phyloP scores from a whole-genome alignment of 2,113 vertebrate genomes.

The Motacilla alba region DNA sequence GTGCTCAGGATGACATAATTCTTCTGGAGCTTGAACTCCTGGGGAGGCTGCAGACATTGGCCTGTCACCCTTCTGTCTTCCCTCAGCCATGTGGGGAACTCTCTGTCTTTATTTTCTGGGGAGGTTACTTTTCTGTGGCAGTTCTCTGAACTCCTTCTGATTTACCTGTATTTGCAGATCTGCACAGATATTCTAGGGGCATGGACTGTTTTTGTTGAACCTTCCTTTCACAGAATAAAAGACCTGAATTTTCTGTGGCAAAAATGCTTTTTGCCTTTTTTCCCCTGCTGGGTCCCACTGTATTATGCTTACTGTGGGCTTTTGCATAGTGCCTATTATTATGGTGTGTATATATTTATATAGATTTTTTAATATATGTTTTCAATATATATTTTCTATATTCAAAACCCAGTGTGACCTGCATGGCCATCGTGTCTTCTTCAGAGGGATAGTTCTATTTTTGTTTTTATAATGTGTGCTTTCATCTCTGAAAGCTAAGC shows the following conservation, averaged over 20 bases:
- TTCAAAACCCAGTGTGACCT: not conserved
- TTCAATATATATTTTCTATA: not conserved
- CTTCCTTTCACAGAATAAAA: not conserved
- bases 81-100: not conserved
- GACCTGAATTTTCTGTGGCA: not conserved
- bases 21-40: not conserved
- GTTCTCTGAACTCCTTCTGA: not conserved
- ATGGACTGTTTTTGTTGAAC: not conserved
- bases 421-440: not conserved
- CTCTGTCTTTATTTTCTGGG: not conserved
- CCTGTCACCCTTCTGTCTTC: not conserved
- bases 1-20: not conserved
- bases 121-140: not conserved
- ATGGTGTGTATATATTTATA: not conserved
- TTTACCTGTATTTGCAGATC: not conserved
- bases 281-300: accelerated
- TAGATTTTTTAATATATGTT: not conserved
- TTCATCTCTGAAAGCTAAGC: not conserved
- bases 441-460: not conserved
- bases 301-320: not conserved
- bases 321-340: not conserved
- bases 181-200: not conserved
- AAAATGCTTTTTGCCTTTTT: not conserved
- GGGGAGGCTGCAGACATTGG: not conserved
- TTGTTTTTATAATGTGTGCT: not conserved